These are phyloP conservation scores for Drosophila greeni DNA, from an alignment of 2,888 invertebrate genomes.

Conservation along the genomic window DNA sequence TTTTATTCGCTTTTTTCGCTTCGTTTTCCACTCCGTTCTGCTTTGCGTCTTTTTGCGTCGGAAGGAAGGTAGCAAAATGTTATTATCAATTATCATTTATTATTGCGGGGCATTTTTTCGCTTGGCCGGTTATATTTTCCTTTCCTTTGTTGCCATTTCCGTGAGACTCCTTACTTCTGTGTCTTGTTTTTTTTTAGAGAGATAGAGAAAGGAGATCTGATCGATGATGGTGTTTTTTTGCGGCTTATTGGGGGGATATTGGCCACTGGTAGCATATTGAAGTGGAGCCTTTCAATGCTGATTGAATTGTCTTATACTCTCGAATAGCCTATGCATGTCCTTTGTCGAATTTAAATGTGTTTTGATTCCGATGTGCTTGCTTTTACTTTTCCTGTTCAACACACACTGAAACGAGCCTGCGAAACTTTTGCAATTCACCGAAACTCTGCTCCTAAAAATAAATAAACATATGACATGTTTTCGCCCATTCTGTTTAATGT, in stretches of 20 bases:
- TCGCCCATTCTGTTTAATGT: slow-evolving; percentile 9
- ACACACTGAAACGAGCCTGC: neutral
- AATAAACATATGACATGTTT: slow-evolving; percentile 26
- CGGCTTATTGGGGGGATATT: neutral
- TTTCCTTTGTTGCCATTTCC: slow-evolving; percentile 47
- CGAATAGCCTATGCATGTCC: neutral
- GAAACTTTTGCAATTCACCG: slow-evolving; percentile 12
- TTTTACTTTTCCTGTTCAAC: slow-evolving; percentile 5
- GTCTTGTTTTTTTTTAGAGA: slow-evolving; percentile 10
- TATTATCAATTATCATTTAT: slow-evolving; percentile 73
- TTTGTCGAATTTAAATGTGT: slow-evolving; percentile 11
- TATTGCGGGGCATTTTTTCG: slow-evolving; percentile 54
- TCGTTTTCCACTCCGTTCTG: slow-evolving; percentile 13
- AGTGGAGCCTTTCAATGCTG: neutral
- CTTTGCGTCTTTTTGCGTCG: slow-evolving; percentile 34
- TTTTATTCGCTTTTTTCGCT: slow-evolving; percentile 43
- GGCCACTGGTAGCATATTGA: slow-evolving; percentile 10
- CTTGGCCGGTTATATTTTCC: slow-evolving; percentile 39
- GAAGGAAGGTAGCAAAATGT: slow-evolving; percentile 72
- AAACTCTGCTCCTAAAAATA: slow-evolving; percentile 8
- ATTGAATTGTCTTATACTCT: slow-evolving; percentile 6
- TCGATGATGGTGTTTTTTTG: slow-evolving; percentile 10
- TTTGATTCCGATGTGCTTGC: slow-evolving; percentile 7
- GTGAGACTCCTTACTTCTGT: slow-evolving; percentile 19
- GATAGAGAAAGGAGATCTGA: neutral